Conservation (phyloP, 2,113 vertebrate species). For the Calyptomena viridis region DNA sequence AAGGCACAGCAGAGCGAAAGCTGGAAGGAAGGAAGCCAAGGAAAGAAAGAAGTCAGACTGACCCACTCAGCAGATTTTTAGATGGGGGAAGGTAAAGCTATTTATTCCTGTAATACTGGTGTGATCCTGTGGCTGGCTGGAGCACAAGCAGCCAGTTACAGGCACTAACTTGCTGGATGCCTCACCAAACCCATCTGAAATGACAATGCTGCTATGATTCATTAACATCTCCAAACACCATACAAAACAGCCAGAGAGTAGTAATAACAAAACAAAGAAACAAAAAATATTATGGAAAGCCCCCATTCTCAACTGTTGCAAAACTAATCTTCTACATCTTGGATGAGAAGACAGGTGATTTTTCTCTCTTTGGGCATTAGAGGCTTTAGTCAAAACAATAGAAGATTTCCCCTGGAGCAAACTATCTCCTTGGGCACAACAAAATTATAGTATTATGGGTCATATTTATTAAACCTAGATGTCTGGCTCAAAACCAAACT, state of each 20-base stretch:
- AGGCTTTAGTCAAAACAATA: neutral
- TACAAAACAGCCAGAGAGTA: neutral
- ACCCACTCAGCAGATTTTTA: neutral
- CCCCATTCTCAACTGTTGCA: neutral
- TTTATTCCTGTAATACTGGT: neutral
- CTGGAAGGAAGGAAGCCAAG: neutral
- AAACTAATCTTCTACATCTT: neutral
- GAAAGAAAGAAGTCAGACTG: constrained; percentile 1
- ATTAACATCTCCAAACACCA: neutral
- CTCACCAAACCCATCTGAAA: neutral
- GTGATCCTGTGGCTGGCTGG: neutral
- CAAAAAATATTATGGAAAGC: neutral
- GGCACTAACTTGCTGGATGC: neutral
- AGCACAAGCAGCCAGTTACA: neutral
- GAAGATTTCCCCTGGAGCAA: neutral
- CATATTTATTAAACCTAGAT: neutral
- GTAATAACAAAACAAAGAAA: neutral
- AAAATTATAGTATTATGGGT: neutral
- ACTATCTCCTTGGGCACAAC: neutral
- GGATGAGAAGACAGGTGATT: neutral
- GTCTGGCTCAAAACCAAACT: neutral
- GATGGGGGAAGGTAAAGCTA: neutral
- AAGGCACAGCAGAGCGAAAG: neutral
- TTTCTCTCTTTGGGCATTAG: neutral
- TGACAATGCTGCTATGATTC: neutral